These are phyloP conservation scores for Gymnocephalus cernua DNA, from an alignment of 2,113 vertebrate genomes.

Conservation along the genomic window DNA sequence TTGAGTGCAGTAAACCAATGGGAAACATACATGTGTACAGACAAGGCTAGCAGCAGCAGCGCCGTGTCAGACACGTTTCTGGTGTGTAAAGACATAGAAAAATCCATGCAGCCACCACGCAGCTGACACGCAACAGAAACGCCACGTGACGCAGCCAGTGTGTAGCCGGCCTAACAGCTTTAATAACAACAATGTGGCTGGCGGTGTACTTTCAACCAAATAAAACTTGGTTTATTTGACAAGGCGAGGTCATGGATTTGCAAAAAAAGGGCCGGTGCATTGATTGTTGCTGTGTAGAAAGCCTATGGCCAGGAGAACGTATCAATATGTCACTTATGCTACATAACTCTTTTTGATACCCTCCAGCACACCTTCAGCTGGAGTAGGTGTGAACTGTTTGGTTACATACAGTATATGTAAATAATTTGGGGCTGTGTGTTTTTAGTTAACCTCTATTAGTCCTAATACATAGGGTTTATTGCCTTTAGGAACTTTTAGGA, in stretches of 20 bases:
- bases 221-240: neutral
- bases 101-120: too few species aligned
- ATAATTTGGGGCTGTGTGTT: neutral
- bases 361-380: neutral
- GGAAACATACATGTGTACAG: too few species aligned
- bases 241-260: constrained; percentile 3
- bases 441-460: neutral
- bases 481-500: neutral
- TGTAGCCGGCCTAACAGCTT: too few species aligned
- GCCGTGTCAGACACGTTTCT: too few species aligned
- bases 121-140: too few species aligned
- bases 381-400: neutral
- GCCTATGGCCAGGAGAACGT: neutral
- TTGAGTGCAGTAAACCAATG: too few species aligned
- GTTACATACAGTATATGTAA: neutral
- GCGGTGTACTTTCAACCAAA: neutral
- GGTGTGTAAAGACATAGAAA: too few species aligned
- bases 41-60: too few species aligned
- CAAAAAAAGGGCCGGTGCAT: neutral
- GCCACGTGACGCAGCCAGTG: too few species aligned
- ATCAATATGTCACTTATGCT: constrained; percentile 1
- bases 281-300: neutral
- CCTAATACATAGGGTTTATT: neutral
- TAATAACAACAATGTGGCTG: neutral
- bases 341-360: neutral